Evolutionary conservation across 1,140 invertebrate genomes (phyloP), one percentile per base, ranked within the genome.

Genomic region (Onthophagus taurus): DNA sequence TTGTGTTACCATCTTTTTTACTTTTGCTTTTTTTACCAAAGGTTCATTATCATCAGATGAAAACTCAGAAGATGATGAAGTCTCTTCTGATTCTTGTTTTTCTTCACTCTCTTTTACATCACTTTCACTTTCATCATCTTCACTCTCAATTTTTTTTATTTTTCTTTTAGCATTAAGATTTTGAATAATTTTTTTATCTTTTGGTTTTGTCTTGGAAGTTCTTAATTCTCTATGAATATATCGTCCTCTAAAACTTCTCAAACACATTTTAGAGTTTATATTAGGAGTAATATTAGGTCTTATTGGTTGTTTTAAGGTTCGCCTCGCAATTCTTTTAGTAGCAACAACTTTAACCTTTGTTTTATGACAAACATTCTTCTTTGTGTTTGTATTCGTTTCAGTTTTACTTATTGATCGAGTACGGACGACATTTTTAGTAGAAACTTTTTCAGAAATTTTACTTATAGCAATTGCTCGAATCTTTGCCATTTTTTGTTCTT

Each of bases 401-500:
- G 49, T 51, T 52, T 60, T 63, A 13, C 56, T 50, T 6, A 63
- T 38, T 4, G 52, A 54, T 42, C 48, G 26, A 12, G 58, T 59
- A 43, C 54, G 41, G 2, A 62, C 57, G 6, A 59, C 31, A 8
- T 55, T 61, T 53, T 60, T 63, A 50, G 55, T 64, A 7, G 59
- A 57, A 7, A 54, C 53, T 50, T 63, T 65, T 47, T 65, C 63
- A n/a, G 59, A 61, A 13, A 64, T 30, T 51, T 64, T 64, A 21
- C 59, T 64, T 11, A 64, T 64, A 16, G 63, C 63, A 17, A 63
- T 51, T 6, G 63, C 63, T 7, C 63, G 47, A 20, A 65, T 64
- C 50, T 78, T 78, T 1, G 74, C 74, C 23, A 80, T 61, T 46
- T 75, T 66, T 50, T 80, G 76, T 42, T 77, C 74, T 51, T 78